A percentile compares a stretch with the other conserved stretches of the same genome.
These are phyloP conservation scores for Drosophila paranaensis DNA, from an alignment of 2,888 invertebrate genomes.

Conservation along the genomic window DNA sequence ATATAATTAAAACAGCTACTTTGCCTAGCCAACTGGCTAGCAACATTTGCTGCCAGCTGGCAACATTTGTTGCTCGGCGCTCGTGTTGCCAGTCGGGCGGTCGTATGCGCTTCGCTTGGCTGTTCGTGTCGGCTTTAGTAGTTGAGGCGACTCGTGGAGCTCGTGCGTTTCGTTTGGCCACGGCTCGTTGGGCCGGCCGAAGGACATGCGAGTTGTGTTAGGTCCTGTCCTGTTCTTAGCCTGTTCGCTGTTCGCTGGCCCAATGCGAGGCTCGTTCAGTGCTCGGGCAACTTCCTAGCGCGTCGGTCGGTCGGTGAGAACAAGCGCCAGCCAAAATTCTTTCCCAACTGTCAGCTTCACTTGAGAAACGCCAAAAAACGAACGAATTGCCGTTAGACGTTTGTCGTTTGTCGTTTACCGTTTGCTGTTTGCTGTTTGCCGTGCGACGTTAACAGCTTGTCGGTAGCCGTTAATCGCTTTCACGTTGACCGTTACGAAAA, in stretches of 20 bases:
- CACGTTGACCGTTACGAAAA: slow-evolving; percentile 34
- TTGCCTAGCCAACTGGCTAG: background rate
- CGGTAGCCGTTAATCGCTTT: slow-evolving; percentile 10
- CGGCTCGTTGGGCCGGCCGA: slow-evolving; percentile 36
- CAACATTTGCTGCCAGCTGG: slow-evolving; percentile 16
- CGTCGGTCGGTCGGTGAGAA: slow-evolving; percentile 80
- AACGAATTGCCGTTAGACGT: slow-evolving; percentile 34
- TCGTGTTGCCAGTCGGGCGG: slow-evolving; percentile 31
- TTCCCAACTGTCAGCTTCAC: background rate
- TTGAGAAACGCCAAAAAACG: slow-evolving; percentile 20
- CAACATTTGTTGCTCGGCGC: slow-evolving; percentile 21
- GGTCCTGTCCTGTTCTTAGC: slow-evolving; percentile 42
- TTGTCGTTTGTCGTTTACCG: slow-evolving; percentile 26
- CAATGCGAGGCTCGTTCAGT: slow-evolving; percentile 80
- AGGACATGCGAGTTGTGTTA: slow-evolving; percentile 47
- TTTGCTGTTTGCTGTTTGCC: slow-evolving; percentile 12
- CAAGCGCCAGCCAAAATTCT: slow-evolving; percentile 1
- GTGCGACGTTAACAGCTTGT: slow-evolving; percentile 12
- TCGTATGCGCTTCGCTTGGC: slow-evolving; percentile 26
- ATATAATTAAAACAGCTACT: background rate
- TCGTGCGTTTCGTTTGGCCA: slow-evolving; percentile 13
- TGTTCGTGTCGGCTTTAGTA: slow-evolving; percentile 12
- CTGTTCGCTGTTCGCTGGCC: slow-evolving; percentile 47
- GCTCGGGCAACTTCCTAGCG: slow-evolving; percentile 85
- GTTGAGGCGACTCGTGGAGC: slow-evolving; percentile 9